phyloP scores from a whole-genome alignment of 2,888 invertebrate species.

The Hyalella azteca region DNA sequence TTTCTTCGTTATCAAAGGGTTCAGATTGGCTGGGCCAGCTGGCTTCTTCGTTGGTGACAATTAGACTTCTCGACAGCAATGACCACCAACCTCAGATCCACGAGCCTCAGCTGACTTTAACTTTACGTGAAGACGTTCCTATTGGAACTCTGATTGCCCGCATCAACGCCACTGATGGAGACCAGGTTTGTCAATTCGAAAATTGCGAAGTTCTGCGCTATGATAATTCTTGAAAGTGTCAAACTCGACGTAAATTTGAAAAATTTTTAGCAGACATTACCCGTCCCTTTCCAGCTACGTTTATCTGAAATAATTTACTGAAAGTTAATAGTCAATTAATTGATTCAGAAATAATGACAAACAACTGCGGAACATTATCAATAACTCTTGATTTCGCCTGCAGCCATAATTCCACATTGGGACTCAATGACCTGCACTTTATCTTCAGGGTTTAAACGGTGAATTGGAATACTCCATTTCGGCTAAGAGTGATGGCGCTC shows the following conservation, averaged over 20 bases:
- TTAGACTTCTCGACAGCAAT: conserved; percentile 33
- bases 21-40: not conserved
- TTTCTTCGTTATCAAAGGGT: not conserved
- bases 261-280: no score
- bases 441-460: conserved; percentile 14
- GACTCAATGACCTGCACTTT: no score
- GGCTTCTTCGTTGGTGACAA: not conserved
- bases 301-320: no score
- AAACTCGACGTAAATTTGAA: no score
- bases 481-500: not conserved
- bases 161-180: conserved; percentile 31
- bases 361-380: no score
- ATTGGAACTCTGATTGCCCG: conserved; percentile 17
- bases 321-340: no score
- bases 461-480: not conserved
- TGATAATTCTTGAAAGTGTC: not conserved
- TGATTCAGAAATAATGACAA: no score
- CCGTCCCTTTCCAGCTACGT: no score
- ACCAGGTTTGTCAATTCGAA: not conserved
- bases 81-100: conserved; percentile 28
- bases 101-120: not conserved
- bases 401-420: no score
- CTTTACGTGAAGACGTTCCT: conserved; percentile 29
- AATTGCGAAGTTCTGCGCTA: not conserved
- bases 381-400: no score